Base-by-base conservation (phyloP, 2,888 invertebrate species). In the Dasysyrphus albostriatus region DNA sequence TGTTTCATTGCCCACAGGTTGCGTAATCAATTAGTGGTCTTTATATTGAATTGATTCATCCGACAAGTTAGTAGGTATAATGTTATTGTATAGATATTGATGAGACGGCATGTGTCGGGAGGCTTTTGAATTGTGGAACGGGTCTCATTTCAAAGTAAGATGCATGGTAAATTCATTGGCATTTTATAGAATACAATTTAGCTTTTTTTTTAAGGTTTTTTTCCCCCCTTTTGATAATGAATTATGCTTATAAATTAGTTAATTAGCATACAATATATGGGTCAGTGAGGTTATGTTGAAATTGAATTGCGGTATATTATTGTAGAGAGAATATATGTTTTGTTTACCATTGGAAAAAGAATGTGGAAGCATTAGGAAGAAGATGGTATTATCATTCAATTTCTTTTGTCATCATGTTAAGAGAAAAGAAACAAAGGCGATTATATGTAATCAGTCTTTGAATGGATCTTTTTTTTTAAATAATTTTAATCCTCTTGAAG, bases 11-110 rank as follows among this genome's bases (percentile, higher is more conserved):
- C 51, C 70, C 67, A 73, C 51, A n/a, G 58, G 58, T 82, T 81
- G 69, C 54, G 77, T 74, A 85, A 85, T 81, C 73, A 85, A 85
- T 85, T 85, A 70, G 72, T 73, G 80, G 80, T 39, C 54, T 72
- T 70, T 63, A n/a, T 83, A 61, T 78, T 69, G 56, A 59, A 73
- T 61, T 34, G 63, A 61, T 69, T 78, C 54, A 39, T 24, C 49
- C 42, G 34, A 58, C 58, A 58, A 34, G 42, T 10, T 9, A 10
- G 29, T n/a, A n/a, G n/a, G n/a, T 42, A 42, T 9, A 63, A 9
- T 8, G 9, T 29, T 29, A 5, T 1, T 44, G 16, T 29, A 16
- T 37, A 1, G 6, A 56, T 58, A 58, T 34, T n/a, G 34, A 34
- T 34, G 16, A 58, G 16, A 34, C 34, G 56, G 10, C 9, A 54